Evolutionary conservation across 2,797 vertebrate genomes (phyloP), one percentile per base, ranked within the genome.

Genomic region (Siniperca undulata): DNA sequence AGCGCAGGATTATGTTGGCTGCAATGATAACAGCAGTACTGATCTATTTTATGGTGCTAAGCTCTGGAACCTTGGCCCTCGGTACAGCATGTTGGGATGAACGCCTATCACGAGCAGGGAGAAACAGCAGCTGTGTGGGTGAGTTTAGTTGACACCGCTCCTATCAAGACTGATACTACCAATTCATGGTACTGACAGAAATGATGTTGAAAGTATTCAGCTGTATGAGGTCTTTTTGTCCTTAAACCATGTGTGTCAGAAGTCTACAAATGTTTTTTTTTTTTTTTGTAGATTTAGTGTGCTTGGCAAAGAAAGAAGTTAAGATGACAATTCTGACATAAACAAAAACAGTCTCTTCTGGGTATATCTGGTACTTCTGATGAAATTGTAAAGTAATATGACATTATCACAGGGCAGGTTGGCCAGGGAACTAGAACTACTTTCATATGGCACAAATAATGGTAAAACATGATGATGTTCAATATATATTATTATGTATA

Each of bases 1-100:
- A 89, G 2, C 27, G 73, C 78, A 88, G 91, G 95, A 97, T 95
- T 93, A 97, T 97, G 97, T 95, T 95, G 77, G 87, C 95, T 59
- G 84, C 85, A 80, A 86, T 90, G 76, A 88, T 97, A 82, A 91
- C 93, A 82, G 80, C 89, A 38, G 87, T 90, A 58, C 71, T 94
- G 61, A 82, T 96, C 82, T 93, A 91, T 84, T 91, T 93, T 42
- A 88, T 87, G 86, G 93, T 94, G 93, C 92, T 93, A 78, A 93
- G 77, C 67, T 74, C 82, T 85, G 92, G 75, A 89, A 87, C 77
- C 84, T 82, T 84, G 84, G 87, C 75, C 58, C 70, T 84, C 58
- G 74, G 80, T 69, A 81, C 92, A 86, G 91, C 88, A 79, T 97
- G 96, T 90, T 95, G 95, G 91, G 94, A 91, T 80, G 94, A 94